Evolutionary conservation across 1,140 invertebrate species (phyloP).

Genomic region (Eurosta solidaginis): DNA sequence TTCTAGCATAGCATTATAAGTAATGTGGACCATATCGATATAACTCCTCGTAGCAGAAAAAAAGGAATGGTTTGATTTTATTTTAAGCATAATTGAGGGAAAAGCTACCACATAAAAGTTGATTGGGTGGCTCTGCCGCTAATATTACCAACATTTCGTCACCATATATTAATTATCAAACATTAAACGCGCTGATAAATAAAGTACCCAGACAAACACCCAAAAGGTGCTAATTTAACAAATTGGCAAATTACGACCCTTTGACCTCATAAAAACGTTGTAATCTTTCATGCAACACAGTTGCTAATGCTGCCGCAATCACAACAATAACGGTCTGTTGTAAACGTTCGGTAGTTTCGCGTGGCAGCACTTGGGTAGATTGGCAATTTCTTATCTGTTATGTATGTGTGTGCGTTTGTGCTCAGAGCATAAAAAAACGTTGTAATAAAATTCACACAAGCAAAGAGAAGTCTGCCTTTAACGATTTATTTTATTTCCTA

Average conservation of each 20-base stretch:
- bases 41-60: no score
- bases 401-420: background rate
- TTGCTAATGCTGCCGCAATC: background rate
- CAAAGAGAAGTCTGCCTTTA: background rate
- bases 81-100: no score
- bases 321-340: background rate
- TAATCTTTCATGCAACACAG: constrained; percentile 6
- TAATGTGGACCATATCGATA: no score
- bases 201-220: constrained; percentile 39
- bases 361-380: background rate
- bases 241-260: constrained; percentile 27
- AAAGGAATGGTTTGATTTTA: no score
- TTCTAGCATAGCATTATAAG: no score
- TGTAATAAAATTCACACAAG: no score
- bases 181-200: background rate
- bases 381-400: no score
- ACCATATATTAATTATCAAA: background rate
- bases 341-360: background rate
- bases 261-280: constrained; percentile 27
- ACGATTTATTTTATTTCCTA: no score
- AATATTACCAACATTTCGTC: constrained; percentile 1
- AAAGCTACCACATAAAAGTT: no score
- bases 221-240: constrained; percentile 26
- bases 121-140: background rate
- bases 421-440: background rate